Base-by-base conservation (phyloP, 1,140 invertebrate species). In the Aphis craccivora region DNA sequence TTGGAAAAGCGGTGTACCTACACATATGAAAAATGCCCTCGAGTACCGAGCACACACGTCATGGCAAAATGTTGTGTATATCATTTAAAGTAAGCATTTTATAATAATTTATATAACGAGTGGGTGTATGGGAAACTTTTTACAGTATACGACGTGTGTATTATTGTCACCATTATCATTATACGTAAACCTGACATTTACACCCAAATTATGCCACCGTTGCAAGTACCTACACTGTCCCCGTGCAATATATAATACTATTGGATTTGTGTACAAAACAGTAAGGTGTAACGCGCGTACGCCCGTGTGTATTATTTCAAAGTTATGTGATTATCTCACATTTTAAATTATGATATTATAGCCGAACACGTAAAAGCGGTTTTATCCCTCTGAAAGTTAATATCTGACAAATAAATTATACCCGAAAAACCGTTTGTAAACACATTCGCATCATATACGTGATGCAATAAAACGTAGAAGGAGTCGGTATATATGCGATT, bases 391-490 rank as follows among this genome's bases (percentile, higher is more conserved):
- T 76, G 6, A 76, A 76, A 76, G 30, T n/a, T 76, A 76, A 76
- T 35, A n/a, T n/a, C 60, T 76, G 60, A 76, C 30, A 76, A 76
- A 76, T 76, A 76, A 76, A 76, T 76, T 76, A 76, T n/a, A 76
- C 60, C 60, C 30, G 37, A 11, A 76, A n/a, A 76, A 76, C n/a
- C 30, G 60, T 76, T 6, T 76, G 60, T 76, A 76, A 76, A n/a
- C n/a, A 76, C n/a, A 76, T n/a, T n/a, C 25, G 30, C 60, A 30
- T 14, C 18, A 14, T 14, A n/a, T 76, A n/a, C 60, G 60, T 76
- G 60, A 76, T 76, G n/a, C 30, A 23, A 76, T 18, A 76, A 76
- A 76, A 76, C n/a, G 30, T 76, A 20, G 11, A 1, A 3, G 60
- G n/a, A 14, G 14, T n/a, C 14, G 14, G 14, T n/a, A 76, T n/a